Conservation (phyloP, 2,797 vertebrate species). For the Anableps anableps region DNA sequence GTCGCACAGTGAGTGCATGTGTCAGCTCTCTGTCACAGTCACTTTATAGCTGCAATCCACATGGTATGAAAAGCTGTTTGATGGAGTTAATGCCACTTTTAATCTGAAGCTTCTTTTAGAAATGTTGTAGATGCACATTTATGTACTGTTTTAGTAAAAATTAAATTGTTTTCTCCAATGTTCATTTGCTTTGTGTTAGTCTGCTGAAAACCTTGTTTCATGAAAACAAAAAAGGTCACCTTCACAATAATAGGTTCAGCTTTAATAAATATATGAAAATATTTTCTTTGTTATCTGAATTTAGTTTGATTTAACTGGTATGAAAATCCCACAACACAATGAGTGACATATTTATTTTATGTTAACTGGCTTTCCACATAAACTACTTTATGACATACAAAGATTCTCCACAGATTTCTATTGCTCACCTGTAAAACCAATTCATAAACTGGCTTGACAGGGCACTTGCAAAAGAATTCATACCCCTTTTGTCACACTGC, state of each 20-base stretch:
- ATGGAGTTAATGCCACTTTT: neutral
- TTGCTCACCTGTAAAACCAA: neutral
- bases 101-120: neutral
- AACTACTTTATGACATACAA: neutral
- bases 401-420: neutral
- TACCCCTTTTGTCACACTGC: neutral
- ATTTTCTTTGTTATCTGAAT: neutral
- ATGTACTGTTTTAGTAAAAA: too few relatives aligned
- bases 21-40: constrained; percentile 33
- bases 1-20: constrained; percentile 21
- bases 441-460: neutral
- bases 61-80: neutral
- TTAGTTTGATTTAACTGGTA: neutral
- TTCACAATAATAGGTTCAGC: neutral
- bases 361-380: neutral
- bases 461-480: neutral
- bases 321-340: neutral
- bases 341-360: neutral
- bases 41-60: constrained; percentile 15
- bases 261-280: neutral
- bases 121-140: neutral
- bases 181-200: neutral
- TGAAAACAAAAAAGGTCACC: neutral
- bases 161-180: neutral
- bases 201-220: neutral